A percentile compares a stretch with the other conserved stretches of the same genome.
Evolutionary conservation across 2,888 invertebrate genomes (phyloP).

Genomic region (Coelogynopora nodosa): DNA sequence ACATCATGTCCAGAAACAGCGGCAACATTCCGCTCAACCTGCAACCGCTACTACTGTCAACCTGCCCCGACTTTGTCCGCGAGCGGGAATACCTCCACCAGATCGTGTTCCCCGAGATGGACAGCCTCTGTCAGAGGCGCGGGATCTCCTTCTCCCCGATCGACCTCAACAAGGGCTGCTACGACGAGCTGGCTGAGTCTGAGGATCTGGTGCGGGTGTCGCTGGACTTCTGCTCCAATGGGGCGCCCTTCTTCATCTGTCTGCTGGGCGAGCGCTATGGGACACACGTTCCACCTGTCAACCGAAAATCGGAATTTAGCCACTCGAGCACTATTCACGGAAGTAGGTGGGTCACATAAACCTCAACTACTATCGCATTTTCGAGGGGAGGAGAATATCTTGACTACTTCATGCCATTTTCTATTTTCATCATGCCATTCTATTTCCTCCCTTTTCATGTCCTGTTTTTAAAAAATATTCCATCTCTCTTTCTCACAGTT

Average conservation of each 20-base stretch:
- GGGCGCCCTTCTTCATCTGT: conserved; percentile 57
- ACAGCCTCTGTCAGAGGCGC: conserved; percentile 51
- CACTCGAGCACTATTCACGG: too few species aligned
- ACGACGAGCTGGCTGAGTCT: conserved; percentile 50
- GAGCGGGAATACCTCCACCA: conserved; percentile 48
- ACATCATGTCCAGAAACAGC: too few species aligned
- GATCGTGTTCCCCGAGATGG: conserved; percentile 54
- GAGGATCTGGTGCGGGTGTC: conserved; percentile 52
- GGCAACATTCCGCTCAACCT: too few species aligned
- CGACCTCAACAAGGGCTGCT: conserved; percentile 54
- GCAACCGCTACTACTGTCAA: background rate
- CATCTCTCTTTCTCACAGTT: too few species aligned
- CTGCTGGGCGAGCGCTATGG: conserved; percentile 59
- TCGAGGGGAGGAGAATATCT: too few species aligned
- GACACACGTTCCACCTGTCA: conserved; percentile 47
- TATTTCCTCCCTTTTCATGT: too few species aligned
- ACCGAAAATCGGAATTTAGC: background rate
- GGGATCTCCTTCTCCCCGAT: conserved; percentile 54
- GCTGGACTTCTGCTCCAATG: conserved; percentile 53
- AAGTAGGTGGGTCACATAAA: too few species aligned
- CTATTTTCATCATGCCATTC: too few species aligned
- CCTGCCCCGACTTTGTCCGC: conserved; percentile 43
- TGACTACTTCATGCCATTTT: too few species aligned
- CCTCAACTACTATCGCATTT: too few species aligned
- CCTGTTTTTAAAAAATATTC: too few species aligned